Evolutionary conservation across 1,140 invertebrate genomes (phyloP), one percentile per base, ranked within the genome.

Genomic region (Caerostris extrusa): DNA sequence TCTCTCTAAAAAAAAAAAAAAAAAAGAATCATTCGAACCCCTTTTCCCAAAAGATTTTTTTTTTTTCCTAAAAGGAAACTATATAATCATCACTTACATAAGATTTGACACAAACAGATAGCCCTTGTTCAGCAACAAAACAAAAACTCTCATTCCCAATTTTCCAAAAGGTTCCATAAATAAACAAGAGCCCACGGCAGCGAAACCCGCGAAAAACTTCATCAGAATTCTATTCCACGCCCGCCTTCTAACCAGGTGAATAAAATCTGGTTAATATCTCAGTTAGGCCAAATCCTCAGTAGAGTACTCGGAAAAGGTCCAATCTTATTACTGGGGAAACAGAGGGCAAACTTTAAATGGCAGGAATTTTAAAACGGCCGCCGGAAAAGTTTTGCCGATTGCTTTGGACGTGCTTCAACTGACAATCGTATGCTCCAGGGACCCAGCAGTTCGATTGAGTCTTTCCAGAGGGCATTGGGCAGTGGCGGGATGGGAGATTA

Each of bases 211-310:
- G 34, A 34, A 6, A n/a, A n/a, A 60, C 81, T 85, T 92, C 90
- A 92, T 93, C 61, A 61, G 55, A 57, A 93, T 93, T 87, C 91
- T 7, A 3, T 50, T 34, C 83, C n/a, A 67, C 14, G n/a, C 56
- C 34, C 12, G 1, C 56, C 50, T 12, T 87, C 91, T 86, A 93
- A 93, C 91, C 91, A 93, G 91, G 83, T 93, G 91, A 93, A 93
- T 93, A 93, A 93, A 93, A 93, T 93, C 91, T 93, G 91, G 91
- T 93, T 93, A 93, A 93, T 93, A 93, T 93, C 91, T 93, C 55
- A 93, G 91, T 93, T 93, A 93, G 91, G 64, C 87, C 83, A 93
- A 93, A 93, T 93, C 91, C 91, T 93, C 91, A 57, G 56, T 87
- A 87, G 91, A 87, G 86, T 64, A n/a, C 12, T 10, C 17, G 60